These are phyloP conservation scores for Battus philenor DNA, from an alignment of 1,140 invertebrate genomes.

Conservation along the genomic window DNA sequence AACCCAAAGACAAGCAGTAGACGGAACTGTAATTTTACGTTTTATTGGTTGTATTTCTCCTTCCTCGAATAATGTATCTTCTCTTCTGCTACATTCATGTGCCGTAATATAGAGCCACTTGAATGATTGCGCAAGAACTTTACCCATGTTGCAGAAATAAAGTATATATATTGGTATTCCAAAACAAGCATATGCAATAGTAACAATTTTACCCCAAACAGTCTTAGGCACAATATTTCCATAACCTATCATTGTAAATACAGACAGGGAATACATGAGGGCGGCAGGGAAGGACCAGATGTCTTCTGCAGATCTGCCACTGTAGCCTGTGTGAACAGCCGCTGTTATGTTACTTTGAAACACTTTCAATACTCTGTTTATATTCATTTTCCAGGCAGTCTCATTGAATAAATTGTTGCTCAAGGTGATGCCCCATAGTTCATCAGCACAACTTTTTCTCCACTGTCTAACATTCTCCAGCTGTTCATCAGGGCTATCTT, in stretches of 20 bases:
- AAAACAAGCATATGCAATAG: conserved; percentile 95
- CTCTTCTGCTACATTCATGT: conserved; percentile 82
- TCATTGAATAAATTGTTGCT: conserved; percentile 86
- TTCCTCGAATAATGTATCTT: conserved; percentile 70
- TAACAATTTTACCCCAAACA: conserved; percentile 91
- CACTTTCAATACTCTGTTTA: conserved; percentile 79
- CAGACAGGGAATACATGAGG: conserved; percentile 90
- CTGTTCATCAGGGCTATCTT: conserved; percentile 79
- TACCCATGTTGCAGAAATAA: conserved; percentile 93
- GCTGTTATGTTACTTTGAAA: conserved; percentile 85
- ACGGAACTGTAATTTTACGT: conserved; percentile 88
- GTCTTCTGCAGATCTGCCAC: conserved; percentile 82
- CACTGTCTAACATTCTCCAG: conserved; percentile 69
- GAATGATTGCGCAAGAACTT: conserved; percentile 86
- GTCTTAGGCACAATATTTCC: conserved; percentile 96
- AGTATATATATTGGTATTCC: conserved; percentile 95
- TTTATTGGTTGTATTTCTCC: conserved; percentile 55
- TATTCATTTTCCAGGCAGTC: conserved; percentile 81
- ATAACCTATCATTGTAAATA: conserved; percentile 96
- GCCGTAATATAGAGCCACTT: conserved; percentile 87
- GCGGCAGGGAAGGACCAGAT: conserved; percentile 91
- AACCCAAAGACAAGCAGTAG: conserved; percentile 95
- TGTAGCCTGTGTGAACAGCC: conserved; percentile 86
- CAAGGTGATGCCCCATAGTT: conserved; percentile 85
- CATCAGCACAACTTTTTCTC: conserved; percentile 76